These are phyloP conservation scores for Tipula vernalis DNA, from an alignment of 2,888 invertebrate species.

Conservation along the genomic window DNA sequence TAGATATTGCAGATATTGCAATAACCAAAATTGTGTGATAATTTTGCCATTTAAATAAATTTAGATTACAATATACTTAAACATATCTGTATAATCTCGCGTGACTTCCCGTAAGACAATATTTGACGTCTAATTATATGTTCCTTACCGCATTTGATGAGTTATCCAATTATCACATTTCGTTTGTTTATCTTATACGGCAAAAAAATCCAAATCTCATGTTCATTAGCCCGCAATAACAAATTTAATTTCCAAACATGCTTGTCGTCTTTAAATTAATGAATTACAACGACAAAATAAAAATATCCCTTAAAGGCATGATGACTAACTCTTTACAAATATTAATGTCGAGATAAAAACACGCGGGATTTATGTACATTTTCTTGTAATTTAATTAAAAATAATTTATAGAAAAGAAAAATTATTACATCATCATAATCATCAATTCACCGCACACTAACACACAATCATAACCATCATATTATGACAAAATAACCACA, in stretches of 20 bases:
- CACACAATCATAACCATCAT: background rate
- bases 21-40: too few relatives aligned
- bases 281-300: background rate
- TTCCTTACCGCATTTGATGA: background rate
- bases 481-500: background rate
- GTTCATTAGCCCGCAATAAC: background rate
- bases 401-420: background rate
- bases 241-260: background rate
- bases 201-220: background rate
- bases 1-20: too few relatives aligned
- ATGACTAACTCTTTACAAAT: background rate
- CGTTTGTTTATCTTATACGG: background rate
- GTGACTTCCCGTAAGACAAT: too few relatives aligned
- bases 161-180: background rate
- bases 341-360: background rate
- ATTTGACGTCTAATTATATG: too few relatives aligned
- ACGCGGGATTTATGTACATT: background rate
- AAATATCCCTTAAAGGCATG: background rate
- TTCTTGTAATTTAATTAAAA: background rate
- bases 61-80: too few relatives aligned
- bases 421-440: background rate
- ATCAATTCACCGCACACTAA: background rate
- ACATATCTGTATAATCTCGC: too few relatives aligned
- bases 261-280: background rate
- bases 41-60: too few relatives aligned